Evolutionary conservation across 2,797 vertebrate genomes (phyloP).

Genomic region (Crossoptilon crossoptilon): DNA sequence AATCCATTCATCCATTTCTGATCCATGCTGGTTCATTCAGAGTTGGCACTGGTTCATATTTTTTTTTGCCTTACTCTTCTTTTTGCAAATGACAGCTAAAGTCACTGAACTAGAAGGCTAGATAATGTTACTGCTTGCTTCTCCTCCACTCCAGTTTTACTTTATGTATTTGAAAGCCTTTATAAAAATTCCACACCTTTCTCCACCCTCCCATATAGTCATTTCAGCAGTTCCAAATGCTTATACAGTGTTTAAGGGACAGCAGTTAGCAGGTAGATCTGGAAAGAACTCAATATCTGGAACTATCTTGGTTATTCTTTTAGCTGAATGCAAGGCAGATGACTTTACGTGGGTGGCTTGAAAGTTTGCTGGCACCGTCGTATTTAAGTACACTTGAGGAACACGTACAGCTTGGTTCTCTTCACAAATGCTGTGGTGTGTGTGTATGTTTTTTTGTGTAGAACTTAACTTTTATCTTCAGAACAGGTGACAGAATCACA

Average conservation of each 20-base stretch:
- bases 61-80: neutral
- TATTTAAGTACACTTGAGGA: neutral
- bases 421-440: neutral
- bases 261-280: neutral
- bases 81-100: neutral
- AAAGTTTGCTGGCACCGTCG: neutral
- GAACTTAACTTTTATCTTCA: constrained; percentile 22
- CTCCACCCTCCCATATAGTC: neutral
- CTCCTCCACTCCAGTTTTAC: neutral
- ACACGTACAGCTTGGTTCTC: neutral
- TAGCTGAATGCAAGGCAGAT: neutral
- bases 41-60: neutral
- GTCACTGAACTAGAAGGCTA: neutral
- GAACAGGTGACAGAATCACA: constrained; percentile 62
- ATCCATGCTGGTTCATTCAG: neutral
- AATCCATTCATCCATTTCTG: neutral
- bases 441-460: neutral
- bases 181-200: neutral
- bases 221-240: neutral
- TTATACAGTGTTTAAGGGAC: neutral
- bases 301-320: neutral
- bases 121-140: neutral
- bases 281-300: neutral
- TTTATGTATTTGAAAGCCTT: neutral
- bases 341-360: neutral